These are phyloP conservation scores for Lucilia cuprina DNA, from an alignment of 1,140 invertebrate genomes.

Conservation along the genomic window DNA sequence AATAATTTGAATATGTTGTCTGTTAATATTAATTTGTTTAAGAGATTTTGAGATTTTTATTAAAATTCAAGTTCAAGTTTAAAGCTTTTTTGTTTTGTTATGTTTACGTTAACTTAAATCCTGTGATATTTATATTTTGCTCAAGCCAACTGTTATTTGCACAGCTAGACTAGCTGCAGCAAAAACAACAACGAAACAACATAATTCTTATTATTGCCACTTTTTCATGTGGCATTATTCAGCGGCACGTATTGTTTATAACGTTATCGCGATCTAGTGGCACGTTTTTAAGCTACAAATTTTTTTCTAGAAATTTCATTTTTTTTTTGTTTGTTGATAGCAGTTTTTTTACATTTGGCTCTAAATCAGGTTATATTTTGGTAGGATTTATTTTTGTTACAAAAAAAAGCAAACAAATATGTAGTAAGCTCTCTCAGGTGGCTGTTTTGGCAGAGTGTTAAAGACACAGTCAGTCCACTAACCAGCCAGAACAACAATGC, in stretches of 20 bases:
- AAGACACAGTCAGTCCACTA: neutral
- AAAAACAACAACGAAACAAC: too few relatives aligned
- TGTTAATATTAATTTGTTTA: too few relatives aligned
- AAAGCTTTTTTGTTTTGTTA: too few relatives aligned
- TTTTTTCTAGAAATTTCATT: neutral
- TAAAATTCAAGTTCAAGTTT: too few relatives aligned
- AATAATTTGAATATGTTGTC: too few relatives aligned
- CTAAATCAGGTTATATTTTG: neutral
- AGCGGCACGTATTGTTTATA: slow-evolving; percentile 28
- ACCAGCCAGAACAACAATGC: neutral
- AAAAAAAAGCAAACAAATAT: neutral
- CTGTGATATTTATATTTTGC: too few relatives aligned
- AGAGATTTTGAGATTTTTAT: too few relatives aligned
- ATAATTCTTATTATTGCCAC: too few relatives aligned
- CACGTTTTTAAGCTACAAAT: slow-evolving; percentile 34
- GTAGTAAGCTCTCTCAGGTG: slow-evolving; percentile 27
- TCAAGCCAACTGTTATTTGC: too few relatives aligned
- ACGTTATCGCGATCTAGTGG: slow-evolving; percentile 36
- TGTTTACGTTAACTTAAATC: too few relatives aligned
- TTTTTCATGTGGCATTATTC: slow-evolving; percentile 17
- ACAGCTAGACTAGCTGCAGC: too few relatives aligned
- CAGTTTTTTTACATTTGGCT: neutral
- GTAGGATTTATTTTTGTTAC: neutral
- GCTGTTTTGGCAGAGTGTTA: neutral
- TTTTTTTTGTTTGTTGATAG: neutral